phyloP scores from a whole-genome alignment of 2,113 vertebrate genomes.

The Catharus fuscescens region DNA sequence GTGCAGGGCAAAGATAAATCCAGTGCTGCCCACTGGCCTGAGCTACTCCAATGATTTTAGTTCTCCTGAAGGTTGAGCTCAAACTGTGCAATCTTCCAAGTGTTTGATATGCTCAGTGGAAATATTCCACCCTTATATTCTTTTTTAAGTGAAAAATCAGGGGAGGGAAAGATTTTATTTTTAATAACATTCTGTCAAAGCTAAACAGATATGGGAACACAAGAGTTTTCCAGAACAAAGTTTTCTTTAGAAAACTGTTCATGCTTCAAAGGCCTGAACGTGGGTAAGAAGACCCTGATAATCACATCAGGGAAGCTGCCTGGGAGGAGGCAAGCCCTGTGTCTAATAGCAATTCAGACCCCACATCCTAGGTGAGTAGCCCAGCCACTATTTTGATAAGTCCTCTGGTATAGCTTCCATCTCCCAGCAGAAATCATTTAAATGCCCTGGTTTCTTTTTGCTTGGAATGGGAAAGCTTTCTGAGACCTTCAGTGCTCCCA shows the following conservation, averaged over 20 bases:
- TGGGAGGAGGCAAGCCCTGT: background rate
- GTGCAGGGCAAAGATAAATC: background rate
- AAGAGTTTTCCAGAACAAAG: background rate
- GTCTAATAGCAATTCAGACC: background rate
- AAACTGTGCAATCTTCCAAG: background rate
- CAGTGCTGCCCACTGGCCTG: background rate
- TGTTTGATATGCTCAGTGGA: background rate
- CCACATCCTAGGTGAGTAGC: background rate
- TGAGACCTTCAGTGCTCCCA: background rate
- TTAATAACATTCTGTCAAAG: background rate
- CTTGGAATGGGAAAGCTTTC: background rate
- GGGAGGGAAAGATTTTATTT: background rate
- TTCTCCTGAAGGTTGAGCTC: background rate
- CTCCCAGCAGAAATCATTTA: background rate
- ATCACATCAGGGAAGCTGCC: fast-evolving
- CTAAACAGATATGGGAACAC: background rate
- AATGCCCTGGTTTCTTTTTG: background rate
- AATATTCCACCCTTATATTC: background rate
- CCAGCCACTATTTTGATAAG: background rate
- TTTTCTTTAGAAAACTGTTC: background rate
- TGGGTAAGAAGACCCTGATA: background rate
- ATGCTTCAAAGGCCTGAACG: background rate
- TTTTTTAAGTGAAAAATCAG: background rate
- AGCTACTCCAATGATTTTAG: background rate
- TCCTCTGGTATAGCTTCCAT: background rate